A percentile compares a stretch with the other conserved stretches of the same genome.
phyloP scores from a whole-genome alignment of 2,888 invertebrate species.

The Athetis lepigone region DNA sequence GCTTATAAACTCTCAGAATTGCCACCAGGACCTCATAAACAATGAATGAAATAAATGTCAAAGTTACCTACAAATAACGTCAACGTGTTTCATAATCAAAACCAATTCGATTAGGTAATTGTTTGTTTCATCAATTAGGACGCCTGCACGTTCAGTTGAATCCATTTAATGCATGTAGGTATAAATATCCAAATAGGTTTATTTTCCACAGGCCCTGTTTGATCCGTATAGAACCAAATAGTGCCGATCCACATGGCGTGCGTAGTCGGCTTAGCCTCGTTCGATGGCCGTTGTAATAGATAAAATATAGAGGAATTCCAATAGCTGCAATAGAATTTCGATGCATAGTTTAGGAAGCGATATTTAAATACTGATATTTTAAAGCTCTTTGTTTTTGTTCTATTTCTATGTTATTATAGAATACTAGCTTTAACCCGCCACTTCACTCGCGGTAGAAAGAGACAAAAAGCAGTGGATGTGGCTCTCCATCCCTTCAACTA shows the following conservation, averaged over 20 bases:
- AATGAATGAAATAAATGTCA: background rate
- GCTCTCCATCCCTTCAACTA: too few relatives aligned
- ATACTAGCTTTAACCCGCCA: too few relatives aligned
- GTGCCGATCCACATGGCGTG: constrained; percentile 29
- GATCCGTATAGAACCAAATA: constrained; percentile 41
- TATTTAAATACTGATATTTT: constrained; percentile 27
- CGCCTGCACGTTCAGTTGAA: constrained; percentile 25
- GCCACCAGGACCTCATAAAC: too few relatives aligned
- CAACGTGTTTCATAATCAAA: constrained; percentile 38
- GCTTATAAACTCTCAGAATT: background rate
- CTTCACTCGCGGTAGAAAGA: too few relatives aligned
- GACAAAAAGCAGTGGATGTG: too few relatives aligned
- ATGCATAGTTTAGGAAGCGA: constrained; percentile 25
- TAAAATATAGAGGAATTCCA: constrained; percentile 57
- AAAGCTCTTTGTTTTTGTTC: constrained; percentile 7
- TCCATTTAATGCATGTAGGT: constrained; percentile 37
- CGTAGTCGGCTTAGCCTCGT: constrained; percentile 54
- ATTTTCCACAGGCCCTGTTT: constrained; percentile 58
- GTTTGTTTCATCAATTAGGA: constrained; percentile 50
- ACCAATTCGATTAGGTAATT: constrained; percentile 41
- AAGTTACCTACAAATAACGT: constrained; percentile 6
- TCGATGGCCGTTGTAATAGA: constrained; percentile 53
- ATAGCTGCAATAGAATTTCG: constrained; percentile 37
- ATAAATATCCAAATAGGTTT: constrained; percentile 62
- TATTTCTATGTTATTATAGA: background rate